These are phyloP conservation scores for Scatophagus argus DNA, from an alignment of 2,113 vertebrate genomes.

Conservation along the genomic window DNA sequence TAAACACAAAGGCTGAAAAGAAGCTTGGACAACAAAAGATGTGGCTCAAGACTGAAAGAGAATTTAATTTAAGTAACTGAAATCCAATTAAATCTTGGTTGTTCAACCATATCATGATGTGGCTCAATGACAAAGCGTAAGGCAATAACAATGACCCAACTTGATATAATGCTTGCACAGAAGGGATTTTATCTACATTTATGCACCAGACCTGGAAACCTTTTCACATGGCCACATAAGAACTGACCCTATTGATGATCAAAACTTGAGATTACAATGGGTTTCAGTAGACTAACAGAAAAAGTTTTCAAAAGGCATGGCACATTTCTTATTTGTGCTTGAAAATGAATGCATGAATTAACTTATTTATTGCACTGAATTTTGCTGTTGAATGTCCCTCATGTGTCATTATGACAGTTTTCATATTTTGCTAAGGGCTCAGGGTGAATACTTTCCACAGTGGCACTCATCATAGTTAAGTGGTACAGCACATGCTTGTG, in stretches of 20 bases:
- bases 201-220: conserved; percentile 1
- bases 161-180: neutral
- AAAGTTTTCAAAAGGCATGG: neutral
- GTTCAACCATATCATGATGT: conserved; percentile 31
- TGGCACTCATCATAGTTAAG: neutral
- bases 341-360: neutral
- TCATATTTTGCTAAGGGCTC: neutral
- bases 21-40: conserved; percentile 44
- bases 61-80: conserved; percentile 55
- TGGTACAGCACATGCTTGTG: neutral
- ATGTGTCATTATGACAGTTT: neutral
- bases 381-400: neutral
- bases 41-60: conserved; percentile 31
- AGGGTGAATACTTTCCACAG: neutral
- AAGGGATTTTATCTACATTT: conserved; percentile 4
- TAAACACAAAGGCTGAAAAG: conserved; percentile 51
- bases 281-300: neutral
- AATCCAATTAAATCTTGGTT: conserved; percentile 59
- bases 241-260: conserved; percentile 3
- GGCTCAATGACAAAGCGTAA: conserved; percentile 34
- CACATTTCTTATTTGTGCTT: conserved; percentile 2
- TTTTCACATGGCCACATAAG: conserved; percentile 13
- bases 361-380: neutral
- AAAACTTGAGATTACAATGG: neutral
- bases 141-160: conserved; percentile 17